phyloP scores from a whole-genome alignment of 2,113 vertebrate genomes.

The Entelurus aequoreus region DNA sequence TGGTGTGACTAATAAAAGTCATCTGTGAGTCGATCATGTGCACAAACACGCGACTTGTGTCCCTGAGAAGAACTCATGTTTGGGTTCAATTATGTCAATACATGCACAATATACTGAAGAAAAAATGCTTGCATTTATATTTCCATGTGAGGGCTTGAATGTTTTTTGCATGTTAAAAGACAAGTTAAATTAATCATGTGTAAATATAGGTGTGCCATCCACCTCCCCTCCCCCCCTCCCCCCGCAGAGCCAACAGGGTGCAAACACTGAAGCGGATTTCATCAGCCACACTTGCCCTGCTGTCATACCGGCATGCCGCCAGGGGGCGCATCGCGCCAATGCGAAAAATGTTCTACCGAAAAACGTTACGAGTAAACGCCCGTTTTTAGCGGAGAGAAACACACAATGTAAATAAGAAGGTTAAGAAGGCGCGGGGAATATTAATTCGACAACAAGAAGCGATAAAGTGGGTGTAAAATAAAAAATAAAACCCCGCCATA shows the following conservation, averaged over 20 bases:
- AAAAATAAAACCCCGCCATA: neutral
- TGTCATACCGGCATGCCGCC: constrained; percentile 47
- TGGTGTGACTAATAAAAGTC: too few relatives aligned
- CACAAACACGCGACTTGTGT: too few relatives aligned
- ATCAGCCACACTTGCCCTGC: constrained; percentile 59
- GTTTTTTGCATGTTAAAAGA: neutral
- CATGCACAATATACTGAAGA: too few relatives aligned
- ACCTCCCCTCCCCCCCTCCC: neutral
- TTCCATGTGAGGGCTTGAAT: too few relatives aligned
- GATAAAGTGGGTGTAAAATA: neutral
- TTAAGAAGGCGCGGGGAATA: too few relatives aligned
- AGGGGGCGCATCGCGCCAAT: constrained; percentile 45
- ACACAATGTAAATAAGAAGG: neutral
- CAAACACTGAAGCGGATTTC: constrained; percentile 65
- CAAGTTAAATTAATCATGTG: neutral
- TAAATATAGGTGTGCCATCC: neutral
- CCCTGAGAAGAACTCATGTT: too few relatives aligned
- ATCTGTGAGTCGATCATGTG: too few relatives aligned
- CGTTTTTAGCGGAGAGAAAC: too few relatives aligned
- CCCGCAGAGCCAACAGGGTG: constrained; percentile 13
- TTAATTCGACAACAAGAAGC: too few relatives aligned
- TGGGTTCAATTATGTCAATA: too few relatives aligned
- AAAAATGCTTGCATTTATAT: too few relatives aligned
- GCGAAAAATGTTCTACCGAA: constrained; percentile 18
- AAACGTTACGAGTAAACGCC: neutral